Conservation (phyloP, 2,113 vertebrate genomes). For the Tychaedon coryphoeus region DNA sequence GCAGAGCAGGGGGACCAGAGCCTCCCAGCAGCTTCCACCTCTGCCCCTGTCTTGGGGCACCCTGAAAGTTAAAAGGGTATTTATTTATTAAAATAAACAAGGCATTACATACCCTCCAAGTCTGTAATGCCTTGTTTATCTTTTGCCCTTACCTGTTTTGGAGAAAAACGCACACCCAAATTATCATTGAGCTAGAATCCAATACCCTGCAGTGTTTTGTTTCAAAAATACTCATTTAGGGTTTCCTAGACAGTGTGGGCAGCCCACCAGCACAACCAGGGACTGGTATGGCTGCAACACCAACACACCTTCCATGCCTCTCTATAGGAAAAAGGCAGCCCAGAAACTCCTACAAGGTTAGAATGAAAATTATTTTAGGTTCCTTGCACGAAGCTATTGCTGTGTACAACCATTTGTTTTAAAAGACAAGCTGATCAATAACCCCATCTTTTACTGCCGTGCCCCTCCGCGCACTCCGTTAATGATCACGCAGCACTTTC, state of each 20-base stretch:
- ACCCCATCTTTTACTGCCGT: not conserved
- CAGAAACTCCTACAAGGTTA: not conserved
- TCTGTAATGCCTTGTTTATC: not conserved
- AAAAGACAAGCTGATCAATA: conserved; percentile 31
- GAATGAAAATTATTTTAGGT: not conserved
- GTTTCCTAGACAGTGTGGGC: not conserved
- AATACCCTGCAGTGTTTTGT: not conserved
- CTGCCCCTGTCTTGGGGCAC: fast-evolving
- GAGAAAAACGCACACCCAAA: not conserved
- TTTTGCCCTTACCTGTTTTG: not conserved
- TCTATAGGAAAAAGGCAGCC: not conserved
- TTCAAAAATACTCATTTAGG: not conserved
- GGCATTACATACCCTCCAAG: not conserved
- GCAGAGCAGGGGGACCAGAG: not conserved
- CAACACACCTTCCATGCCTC: not conserved
- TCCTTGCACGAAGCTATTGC: not conserved
- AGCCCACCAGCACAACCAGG: not conserved
- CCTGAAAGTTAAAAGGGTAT: not conserved
- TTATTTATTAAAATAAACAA: too few relatives aligned
- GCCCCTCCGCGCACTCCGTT: not conserved
- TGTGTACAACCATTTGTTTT: not conserved
- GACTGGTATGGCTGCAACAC: not conserved
- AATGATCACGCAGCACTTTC: conserved; percentile 1
- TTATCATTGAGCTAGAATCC: not conserved
- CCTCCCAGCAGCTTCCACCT: not conserved